phyloP scores from a whole-genome alignment of 2,888 invertebrate species.

The Morpho helenor region DNA sequence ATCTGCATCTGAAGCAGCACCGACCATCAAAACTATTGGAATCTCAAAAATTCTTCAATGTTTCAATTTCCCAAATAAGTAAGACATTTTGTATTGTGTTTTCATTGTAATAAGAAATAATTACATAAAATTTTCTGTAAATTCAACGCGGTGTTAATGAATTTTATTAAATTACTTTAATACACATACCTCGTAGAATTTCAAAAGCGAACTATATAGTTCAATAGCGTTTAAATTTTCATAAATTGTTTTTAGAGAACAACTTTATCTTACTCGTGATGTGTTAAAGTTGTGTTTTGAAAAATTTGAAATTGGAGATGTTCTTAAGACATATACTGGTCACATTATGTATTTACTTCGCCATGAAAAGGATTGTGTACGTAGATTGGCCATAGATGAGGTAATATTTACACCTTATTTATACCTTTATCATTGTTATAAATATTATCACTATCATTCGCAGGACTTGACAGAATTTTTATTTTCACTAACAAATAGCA shows the following conservation, averaged over 20 bases:
- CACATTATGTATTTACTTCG: constrained; percentile 80
- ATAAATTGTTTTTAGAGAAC: constrained; percentile 57
- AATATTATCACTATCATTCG: too few species aligned
- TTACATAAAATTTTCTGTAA: too few species aligned
- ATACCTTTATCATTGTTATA: not conserved
- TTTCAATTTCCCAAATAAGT: constrained; percentile 71
- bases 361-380: constrained; percentile 81
- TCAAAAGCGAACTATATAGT: too few species aligned
- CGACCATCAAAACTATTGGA: constrained; percentile 56
- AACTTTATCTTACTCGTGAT: constrained; percentile 81
- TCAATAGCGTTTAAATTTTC: too few species aligned
- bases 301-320: constrained; percentile 80
- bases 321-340: constrained; percentile 78
- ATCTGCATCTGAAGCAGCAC: constrained; percentile 45
- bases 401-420: constrained; percentile 33
- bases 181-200: too few species aligned
- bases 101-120: not conserved
- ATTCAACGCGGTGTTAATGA: too few species aligned
- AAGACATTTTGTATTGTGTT: constrained; percentile 28
- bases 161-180: too few species aligned
- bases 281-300: constrained; percentile 82
- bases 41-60: constrained; percentile 82
- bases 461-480: too few species aligned
- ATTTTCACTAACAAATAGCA: too few species aligned
- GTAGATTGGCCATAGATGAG: constrained; percentile 82